Conservation (phyloP, 2,888 invertebrate species). For the Hirtodrosophila trivittata region DNA sequence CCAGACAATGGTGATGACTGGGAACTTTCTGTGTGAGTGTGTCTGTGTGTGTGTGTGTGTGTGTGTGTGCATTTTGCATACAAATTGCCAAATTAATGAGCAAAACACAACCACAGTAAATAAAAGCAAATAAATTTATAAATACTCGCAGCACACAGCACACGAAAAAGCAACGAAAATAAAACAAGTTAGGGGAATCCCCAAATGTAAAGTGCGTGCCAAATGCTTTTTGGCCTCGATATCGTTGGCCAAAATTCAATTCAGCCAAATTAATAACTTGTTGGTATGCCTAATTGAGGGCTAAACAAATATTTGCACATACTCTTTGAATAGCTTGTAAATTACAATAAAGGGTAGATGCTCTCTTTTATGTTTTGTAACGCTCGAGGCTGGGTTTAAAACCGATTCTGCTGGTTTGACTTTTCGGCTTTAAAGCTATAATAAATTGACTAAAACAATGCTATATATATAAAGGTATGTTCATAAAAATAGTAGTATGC, state of each 20-base stretch:
- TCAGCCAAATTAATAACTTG: slow-evolving; percentile 46
- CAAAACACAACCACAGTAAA: slow-evolving; percentile 61
- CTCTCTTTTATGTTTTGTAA: no score
- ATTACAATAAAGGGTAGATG: slow-evolving; percentile 2
- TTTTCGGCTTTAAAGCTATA: no score
- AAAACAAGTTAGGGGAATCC: slow-evolving; percentile 1
- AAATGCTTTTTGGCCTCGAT: slow-evolving; percentile 12
- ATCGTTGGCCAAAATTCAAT: slow-evolving; percentile 6
- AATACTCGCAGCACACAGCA: slow-evolving; percentile 20
- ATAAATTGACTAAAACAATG: no score
- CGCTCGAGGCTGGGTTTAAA: no score
- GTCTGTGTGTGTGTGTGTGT: slow-evolving; percentile 16
- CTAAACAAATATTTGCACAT: slow-evolving; percentile 58
- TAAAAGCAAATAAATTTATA: slow-evolving; percentile 63
- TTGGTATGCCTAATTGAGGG: slow-evolving; percentile 47
- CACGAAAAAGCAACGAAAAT: not conserved
- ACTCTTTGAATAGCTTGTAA: slow-evolving; percentile 10
- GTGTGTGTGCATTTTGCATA: slow-evolving; percentile 76
- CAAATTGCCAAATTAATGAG: slow-evolving; percentile 80
- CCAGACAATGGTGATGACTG: slow-evolving; percentile 60
- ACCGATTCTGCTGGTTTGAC: no score
- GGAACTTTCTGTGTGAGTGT: slow-evolving; percentile 2
- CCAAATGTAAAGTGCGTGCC: slow-evolving; percentile 18
- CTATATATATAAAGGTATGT: no score
- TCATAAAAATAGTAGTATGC: no score